Conservation (phyloP, 1,140 invertebrate species). For the Rhyacophila brunnea region DNA sequence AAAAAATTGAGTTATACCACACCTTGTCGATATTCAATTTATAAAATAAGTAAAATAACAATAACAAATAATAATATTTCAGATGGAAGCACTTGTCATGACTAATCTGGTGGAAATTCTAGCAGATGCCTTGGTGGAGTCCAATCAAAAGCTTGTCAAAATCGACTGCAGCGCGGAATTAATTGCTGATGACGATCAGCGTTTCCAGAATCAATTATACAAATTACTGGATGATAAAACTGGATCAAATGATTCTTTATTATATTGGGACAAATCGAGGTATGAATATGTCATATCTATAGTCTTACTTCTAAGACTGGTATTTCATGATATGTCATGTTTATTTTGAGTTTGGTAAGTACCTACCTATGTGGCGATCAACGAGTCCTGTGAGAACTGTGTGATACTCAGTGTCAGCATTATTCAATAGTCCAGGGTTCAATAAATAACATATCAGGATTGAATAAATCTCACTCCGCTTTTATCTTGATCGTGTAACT, state of each 20-base stretch:
- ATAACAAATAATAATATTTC: neutral
- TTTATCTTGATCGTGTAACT: too few relatives aligned
- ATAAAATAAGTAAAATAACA: too few relatives aligned
- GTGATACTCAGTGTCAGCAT: too few relatives aligned
- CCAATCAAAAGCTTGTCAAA: neutral
- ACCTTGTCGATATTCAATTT: too few relatives aligned
- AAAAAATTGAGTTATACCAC: too few relatives aligned
- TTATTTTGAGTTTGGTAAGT: too few relatives aligned
- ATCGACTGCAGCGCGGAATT: neutral
- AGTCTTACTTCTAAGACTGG: neutral
- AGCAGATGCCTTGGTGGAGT: neutral
- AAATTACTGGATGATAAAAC: conserved; percentile 36
- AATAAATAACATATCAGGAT: too few relatives aligned
- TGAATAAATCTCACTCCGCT: too few relatives aligned
- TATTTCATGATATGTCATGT: too few relatives aligned
- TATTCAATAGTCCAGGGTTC: too few relatives aligned
- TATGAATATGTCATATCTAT: conserved; percentile 21
- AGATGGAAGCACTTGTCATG: conserved; percentile 4
- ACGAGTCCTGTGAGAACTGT: too few relatives aligned
- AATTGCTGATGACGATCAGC: neutral
- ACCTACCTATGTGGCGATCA: too few relatives aligned
- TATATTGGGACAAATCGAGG: conserved; percentile 45
- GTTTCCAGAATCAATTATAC: neutral
- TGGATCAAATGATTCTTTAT: conserved; percentile 40
- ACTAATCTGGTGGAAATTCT: neutral